Conservation (phyloP, 2,113 vertebrate genomes). For the Sigmodon hispidus region DNA sequence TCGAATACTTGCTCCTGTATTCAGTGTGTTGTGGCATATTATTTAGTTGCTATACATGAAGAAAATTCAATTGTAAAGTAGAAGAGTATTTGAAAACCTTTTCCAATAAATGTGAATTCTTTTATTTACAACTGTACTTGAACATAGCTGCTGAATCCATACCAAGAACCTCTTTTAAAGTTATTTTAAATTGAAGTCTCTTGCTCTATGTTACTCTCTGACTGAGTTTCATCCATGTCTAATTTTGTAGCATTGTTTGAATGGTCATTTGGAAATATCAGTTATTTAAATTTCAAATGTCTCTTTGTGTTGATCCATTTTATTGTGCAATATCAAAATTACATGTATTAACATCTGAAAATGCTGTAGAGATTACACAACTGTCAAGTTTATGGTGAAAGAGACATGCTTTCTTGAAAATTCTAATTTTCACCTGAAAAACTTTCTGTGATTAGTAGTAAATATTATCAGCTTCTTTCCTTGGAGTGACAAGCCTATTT, state of each 20-base stretch:
- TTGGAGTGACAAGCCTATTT: constrained; percentile 23
- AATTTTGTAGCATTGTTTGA: background rate
- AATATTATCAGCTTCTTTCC: constrained; percentile 16
- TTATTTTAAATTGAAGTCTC: constrained; percentile 1
- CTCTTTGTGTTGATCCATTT: background rate
- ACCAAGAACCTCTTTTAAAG: background rate
- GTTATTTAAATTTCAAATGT: background rate
- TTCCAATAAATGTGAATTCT: background rate
- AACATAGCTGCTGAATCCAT: background rate
- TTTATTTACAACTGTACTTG: background rate
- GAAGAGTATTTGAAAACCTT: background rate
- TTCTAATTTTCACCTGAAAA: constrained; percentile 5
- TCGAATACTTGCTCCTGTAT: constrained; percentile 44
- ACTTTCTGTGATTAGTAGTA: constrained; percentile 29
- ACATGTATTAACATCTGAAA: background rate
- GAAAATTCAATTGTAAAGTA: constrained; percentile 20
- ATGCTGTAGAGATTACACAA: background rate
- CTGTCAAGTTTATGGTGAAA: background rate
- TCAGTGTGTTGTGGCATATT: constrained; percentile 18
- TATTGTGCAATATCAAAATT: background rate
- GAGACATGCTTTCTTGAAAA: constrained; percentile 23
- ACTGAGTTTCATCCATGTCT: background rate
- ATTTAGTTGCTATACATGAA: constrained; percentile 43
- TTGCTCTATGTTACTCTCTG: background rate
- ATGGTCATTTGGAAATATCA: constrained; percentile 3